Evolutionary conservation across 1,140 invertebrate genomes (phyloP), one percentile per base, ranked within the genome.

Genomic region (Bicyclus anynana): DNA sequence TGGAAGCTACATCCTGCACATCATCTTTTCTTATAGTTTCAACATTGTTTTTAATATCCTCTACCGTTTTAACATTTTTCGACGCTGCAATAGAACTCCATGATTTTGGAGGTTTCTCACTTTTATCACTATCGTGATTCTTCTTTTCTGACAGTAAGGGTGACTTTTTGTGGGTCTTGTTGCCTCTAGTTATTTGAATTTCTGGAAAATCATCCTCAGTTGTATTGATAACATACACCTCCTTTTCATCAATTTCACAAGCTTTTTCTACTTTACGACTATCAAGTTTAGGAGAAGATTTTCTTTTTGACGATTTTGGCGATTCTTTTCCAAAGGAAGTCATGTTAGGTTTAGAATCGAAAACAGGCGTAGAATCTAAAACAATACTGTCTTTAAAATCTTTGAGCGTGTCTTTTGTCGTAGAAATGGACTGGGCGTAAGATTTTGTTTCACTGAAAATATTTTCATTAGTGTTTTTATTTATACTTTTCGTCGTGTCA

Each of bases 201-300:
- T 85, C 85, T 2, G 85, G 85, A 52, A 81, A 86, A 21, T 88
- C 82, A 23, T 86, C 83, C 51, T 79, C 74, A 1, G 72, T 70
- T 27, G 81, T 75, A 62, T 88, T 75, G 29, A 88, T 88, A 9
- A 88, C 76, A 58, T 84, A 85, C 6, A 86, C 77, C 65, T 88
- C 83, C 64, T 80, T 85, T 42, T 80, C 73, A 17, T 80, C 73
- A 35, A 53, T 60, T 33, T 79, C 74, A 35, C 26, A 51, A 49
- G 29, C 10, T 52, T 65, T 72, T 46, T 77, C 72, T 23, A 58
- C 59, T 58, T 80, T 82, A 21, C 71, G 69, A 29, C 33, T 37
- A 2, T 82, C 74, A 10, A 60, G 42, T 61, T 80, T 77, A 10
- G 77, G 75, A 6, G 78, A 80, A 5, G 80, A 84, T 52, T 85